Conservation (phyloP, 1,140 invertebrate species). For the Apis cerana region DNA sequence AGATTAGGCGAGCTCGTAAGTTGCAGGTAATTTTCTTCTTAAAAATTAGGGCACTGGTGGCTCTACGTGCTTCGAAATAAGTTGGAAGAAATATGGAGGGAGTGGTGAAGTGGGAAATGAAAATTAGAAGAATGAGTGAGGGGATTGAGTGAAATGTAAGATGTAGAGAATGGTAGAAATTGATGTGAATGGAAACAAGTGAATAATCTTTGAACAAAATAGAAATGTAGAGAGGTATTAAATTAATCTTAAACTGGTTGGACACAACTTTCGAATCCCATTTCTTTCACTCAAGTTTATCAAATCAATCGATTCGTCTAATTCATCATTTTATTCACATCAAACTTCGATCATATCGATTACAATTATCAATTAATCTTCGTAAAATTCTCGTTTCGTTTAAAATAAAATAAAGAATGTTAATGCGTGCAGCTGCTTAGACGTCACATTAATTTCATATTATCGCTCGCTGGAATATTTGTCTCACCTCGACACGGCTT, state of each 20-base stretch:
- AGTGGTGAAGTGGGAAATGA: background rate
- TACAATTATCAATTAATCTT: too few species aligned
- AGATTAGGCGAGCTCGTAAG: slow-evolving; percentile 2
- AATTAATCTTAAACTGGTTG: too few species aligned
- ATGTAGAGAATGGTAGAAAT: background rate
- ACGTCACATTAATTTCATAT: slow-evolving; percentile 2
- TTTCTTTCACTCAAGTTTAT: too few species aligned
- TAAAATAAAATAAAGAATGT: background rate
- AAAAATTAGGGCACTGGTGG: background rate
- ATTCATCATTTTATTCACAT: too few species aligned
- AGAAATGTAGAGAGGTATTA: too few species aligned
- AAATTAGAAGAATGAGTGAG: background rate
- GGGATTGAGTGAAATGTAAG: background rate
- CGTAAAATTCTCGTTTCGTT: background rate
- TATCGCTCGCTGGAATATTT: background rate
- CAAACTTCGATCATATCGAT: too few species aligned
- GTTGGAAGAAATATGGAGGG: background rate
- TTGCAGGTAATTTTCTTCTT: slow-evolving; percentile 27
- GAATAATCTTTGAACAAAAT: too few species aligned
- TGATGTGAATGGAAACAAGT: background rate
- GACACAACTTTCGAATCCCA: too few species aligned
- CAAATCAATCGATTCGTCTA: too few species aligned
- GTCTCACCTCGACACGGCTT: background rate
- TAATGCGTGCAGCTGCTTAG: background rate
- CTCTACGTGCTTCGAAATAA: background rate